Evolutionary conservation across 2,888 invertebrate species (phyloP).

Genomic region (Venusia cambrica): DNA sequence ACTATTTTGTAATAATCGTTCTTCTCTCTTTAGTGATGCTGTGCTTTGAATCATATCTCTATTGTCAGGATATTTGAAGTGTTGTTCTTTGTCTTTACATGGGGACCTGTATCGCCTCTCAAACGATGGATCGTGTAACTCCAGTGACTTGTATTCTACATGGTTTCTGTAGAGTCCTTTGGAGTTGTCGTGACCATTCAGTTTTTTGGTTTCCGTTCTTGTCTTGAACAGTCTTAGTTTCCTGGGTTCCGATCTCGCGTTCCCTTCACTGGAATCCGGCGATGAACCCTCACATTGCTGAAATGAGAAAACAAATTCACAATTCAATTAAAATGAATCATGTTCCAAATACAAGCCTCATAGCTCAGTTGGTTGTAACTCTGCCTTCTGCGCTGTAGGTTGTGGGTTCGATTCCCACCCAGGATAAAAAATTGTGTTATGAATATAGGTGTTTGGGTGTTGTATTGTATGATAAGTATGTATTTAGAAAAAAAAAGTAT

Average conservation of each 20-base stretch:
- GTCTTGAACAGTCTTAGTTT: conserved; percentile 87
- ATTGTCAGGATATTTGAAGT: conserved; percentile 64
- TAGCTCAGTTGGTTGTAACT: too few relatives aligned
- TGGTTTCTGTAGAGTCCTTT: conserved; percentile 57
- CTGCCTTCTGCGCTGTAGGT: too few relatives aligned
- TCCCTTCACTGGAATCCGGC: conserved; percentile 81
- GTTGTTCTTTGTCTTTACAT: conserved; percentile 69
- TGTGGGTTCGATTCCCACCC: too few relatives aligned
- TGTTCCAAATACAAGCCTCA: too few relatives aligned
- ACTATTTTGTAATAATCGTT: conserved; percentile 66
- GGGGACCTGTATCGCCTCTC: conserved; percentile 71
- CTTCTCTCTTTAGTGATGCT: conserved; percentile 68
- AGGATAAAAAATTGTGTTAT: too few relatives aligned
- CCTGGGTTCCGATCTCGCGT: conserved; percentile 72
- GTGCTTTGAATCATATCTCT: conserved; percentile 68
- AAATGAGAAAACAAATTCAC: conserved; percentile 26
- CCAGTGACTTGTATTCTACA: conserved; percentile 65
- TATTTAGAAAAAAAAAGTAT: conserved; percentile 1
- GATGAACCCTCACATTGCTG: conserved; percentile 78
- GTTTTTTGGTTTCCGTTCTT: conserved; percentile 85
- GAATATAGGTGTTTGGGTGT: too few relatives aligned
- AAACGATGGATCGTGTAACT: conserved; percentile 56
- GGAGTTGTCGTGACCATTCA: conserved; percentile 55
- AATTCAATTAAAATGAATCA: too few relatives aligned
- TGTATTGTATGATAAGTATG: too few relatives aligned